Evolutionary conservation across 2,797 vertebrate genomes (phyloP).

Genomic region (Sebastes alutus): DNA sequence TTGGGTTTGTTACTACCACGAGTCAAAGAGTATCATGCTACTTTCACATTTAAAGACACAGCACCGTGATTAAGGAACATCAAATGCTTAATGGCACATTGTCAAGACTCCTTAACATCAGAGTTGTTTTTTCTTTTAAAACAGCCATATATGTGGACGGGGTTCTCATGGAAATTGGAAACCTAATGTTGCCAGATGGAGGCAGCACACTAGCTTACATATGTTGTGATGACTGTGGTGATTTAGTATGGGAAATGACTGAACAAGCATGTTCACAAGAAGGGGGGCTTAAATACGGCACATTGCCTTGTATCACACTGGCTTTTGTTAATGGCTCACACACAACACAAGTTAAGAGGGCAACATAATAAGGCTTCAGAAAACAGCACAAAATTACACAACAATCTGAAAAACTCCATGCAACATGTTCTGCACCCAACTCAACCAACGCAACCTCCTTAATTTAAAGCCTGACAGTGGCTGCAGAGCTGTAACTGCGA

Average conservation of each 20-base stretch:
- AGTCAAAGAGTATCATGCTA: constrained; percentile 17
- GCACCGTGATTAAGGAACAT: constrained; percentile 12
- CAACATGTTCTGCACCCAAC: constrained; percentile 21
- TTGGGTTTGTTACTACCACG: not conserved
- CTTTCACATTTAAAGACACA: constrained; percentile 48
- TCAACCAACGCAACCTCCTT: constrained; percentile 28
- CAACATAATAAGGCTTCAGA: constrained; percentile 9
- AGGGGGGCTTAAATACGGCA: constrained; percentile 5
- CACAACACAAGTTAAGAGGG: constrained; percentile 11
- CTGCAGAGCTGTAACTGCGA: constrained; percentile 51
- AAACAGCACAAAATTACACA: constrained; percentile 14
- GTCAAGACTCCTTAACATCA: constrained; percentile 41
- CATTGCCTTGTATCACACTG: constrained; percentile 1
- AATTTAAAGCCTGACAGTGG: constrained; percentile 72
- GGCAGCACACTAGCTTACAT: constrained; percentile 46
- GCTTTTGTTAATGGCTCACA: constrained; percentile 22
- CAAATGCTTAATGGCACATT: constrained; percentile 32
- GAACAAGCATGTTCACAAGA: constrained; percentile 29
- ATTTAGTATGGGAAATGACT: constrained; percentile 42
- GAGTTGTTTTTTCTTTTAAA: not conserved
- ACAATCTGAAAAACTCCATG: not conserved
- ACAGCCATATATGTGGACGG: not conserved
- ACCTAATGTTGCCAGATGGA: constrained; percentile 46
- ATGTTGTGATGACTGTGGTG: constrained; percentile 29
- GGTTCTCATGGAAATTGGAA: constrained; percentile 19